A percentile compares a stretch with the other conserved stretches of the same genome.
Evolutionary conservation across 2,797 vertebrate species (phyloP).

Genomic region (Sciurus vulgaris): DNA sequence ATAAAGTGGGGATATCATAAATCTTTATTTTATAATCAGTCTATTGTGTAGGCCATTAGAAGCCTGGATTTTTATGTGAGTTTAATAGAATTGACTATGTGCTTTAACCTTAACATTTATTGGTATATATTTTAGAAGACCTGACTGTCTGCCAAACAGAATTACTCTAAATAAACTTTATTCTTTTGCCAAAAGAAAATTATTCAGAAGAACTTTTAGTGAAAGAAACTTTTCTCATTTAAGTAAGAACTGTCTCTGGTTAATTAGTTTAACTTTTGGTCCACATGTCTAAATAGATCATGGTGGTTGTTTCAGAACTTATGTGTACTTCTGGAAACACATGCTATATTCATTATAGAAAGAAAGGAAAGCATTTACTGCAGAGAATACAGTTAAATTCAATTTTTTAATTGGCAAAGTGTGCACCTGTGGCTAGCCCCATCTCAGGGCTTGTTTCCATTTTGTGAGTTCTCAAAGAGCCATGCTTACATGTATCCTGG

Average conservation of each 20-base stretch:
- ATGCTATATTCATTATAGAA: slow-evolving; percentile 71
- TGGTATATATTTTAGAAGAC: slow-evolving; percentile 70
- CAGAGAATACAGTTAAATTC: slow-evolving; percentile 70
- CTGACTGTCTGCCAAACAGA: slow-evolving; percentile 62
- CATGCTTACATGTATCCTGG: not conserved
- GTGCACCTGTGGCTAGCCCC: slow-evolving; percentile 54
- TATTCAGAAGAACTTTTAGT: slow-evolving; percentile 65
- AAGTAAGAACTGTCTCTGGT: slow-evolving; percentile 71
- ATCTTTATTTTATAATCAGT: slow-evolving; percentile 65
- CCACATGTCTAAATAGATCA: slow-evolving; percentile 71
- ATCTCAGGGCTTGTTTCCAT: not conserved
- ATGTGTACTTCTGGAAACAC: slow-evolving; percentile 67
- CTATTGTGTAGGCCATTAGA: slow-evolving; percentile 50
- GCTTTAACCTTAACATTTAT: slow-evolving; percentile 67
- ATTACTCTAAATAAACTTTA: slow-evolving; percentile 77
- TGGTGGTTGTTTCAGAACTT: slow-evolving; percentile 63
- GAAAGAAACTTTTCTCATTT: slow-evolving; percentile 77
- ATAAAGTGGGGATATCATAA: slow-evolving; percentile 46
- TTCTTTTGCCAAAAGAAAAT: slow-evolving; percentile 75
- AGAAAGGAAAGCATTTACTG: slow-evolving; percentile 64
- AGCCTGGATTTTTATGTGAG: slow-evolving; percentile 56
- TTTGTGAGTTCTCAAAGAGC: slow-evolving; percentile 15
- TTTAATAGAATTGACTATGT: slow-evolving; percentile 70
- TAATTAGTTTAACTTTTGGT: slow-evolving; percentile 78
- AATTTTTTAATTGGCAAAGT: slow-evolving; percentile 56